Base-by-base conservation (phyloP, 2,797 vertebrate species). In the Kryptolebias ocellatus region DNA sequence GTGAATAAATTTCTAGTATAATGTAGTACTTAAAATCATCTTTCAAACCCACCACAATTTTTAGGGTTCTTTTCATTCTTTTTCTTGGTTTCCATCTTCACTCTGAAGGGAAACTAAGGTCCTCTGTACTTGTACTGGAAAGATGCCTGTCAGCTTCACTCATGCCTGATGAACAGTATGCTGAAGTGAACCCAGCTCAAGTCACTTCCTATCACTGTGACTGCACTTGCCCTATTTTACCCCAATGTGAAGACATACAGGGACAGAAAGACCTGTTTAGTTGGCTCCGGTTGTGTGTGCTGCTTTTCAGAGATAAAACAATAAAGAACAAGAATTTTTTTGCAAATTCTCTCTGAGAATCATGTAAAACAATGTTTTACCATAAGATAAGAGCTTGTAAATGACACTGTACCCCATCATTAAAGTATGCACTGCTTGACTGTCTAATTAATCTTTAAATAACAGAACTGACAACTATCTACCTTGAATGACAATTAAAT, bases 161-260 rank as follows among this genome's bases (percentile, higher is more conserved):
- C 79, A 84, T 1, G 42, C 39, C 67, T 80, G 74, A 83, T 60
- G 81, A 64, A 60, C 20, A 9, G 55, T 17, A 42, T 57, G 61
- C 64, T 37, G 59, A 72, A 49, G 67, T 63, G 4, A 75, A 78
- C 68, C 65, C 79, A 71, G 74, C 73, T 67, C 60, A n/a, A 74
- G 77, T 83, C 83, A 76, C 80, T 80, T 85, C 68, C 67, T 37
- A 83, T 83, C 80, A 87, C 55, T 16, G 62, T 10, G 60, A 56
- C 28, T 55, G 46, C 49, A 60, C 74, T 77, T 29, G 59, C 55
- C 60, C 46, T 45, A 5, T 69, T 72, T 75, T 75, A 70, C 57
- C 62, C 65, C 16, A 52, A 53, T 58, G 72, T 74, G 11, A 29
- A 34, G 64, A 75, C 42, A 60, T 59, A 46, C 52, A 46, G 51